Conservation (phyloP, 2,113 vertebrate species). For the Myanophis thanlyinensis region DNA sequence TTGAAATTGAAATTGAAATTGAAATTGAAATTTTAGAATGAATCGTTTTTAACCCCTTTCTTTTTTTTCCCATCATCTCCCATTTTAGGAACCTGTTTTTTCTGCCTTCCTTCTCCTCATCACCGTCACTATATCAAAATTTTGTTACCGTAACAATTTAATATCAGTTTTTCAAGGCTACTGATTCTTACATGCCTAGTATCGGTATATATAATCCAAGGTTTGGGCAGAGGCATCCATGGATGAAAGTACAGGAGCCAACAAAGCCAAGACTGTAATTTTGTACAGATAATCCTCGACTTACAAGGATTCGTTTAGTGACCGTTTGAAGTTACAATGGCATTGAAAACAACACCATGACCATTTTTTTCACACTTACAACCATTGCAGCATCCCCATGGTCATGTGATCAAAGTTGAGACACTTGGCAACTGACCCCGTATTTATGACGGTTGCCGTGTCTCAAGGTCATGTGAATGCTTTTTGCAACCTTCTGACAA, state of each 20-base stretch:
- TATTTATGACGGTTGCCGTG: not conserved
- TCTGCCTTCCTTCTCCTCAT: not conserved
- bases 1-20: too few species aligned
- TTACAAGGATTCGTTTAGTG: not conserved
- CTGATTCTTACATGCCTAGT: not conserved
- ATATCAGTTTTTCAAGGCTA: not conserved
- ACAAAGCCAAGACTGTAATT: not conserved
- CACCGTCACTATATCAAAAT: not conserved
- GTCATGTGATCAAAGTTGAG: not conserved
- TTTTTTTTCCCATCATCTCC: too few species aligned
- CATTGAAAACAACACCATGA: not conserved
- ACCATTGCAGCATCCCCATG: not conserved
- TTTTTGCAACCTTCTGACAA: not conserved
- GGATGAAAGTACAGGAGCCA: not conserved
- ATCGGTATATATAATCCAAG: not conserved
- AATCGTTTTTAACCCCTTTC: rapidly evolving
- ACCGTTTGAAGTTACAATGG: not conserved
- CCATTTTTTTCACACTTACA: not conserved
- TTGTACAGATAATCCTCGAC: not conserved
- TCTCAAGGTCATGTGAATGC: not conserved
- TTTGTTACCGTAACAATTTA: not conserved
- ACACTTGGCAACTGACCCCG: not conserved
- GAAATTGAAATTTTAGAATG: not conserved
- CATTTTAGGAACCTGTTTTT: not conserved
- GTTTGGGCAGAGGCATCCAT: not conserved